Percentiles rank a stretch among this genome's conserved stretches.
These are phyloP conservation scores for Hystrix cristata DNA, from an alignment of 2,113 vertebrate genomes.

Conservation along the genomic window DNA sequence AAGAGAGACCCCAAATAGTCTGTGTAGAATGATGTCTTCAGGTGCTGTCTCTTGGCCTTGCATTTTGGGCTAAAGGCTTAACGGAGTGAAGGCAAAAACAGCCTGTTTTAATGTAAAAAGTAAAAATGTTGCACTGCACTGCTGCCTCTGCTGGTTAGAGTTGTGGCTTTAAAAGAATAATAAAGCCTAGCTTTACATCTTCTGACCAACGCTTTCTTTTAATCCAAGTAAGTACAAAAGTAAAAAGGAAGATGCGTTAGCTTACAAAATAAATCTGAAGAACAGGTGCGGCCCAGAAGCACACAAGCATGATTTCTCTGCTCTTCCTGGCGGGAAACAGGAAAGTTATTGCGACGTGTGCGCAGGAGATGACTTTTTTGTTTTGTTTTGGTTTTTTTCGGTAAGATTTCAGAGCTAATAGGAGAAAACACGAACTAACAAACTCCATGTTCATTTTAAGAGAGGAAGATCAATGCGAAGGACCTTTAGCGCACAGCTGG, in stretches of 20 bases:
- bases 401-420: conserved; percentile 1
- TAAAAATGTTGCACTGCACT: background rate
- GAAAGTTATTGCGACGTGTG: background rate
- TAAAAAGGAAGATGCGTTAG: background rate
- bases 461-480: conserved; percentile 58
- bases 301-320: background rate
- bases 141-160: background rate
- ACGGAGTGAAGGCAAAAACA: conserved; percentile 18
- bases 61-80: background rate
- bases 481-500: background rate
- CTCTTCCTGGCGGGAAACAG: background rate
- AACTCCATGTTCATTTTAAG: background rate
- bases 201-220: background rate
- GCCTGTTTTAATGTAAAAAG: background rate
- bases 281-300: background rate
- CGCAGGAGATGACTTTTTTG: background rate
- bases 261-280: conserved; percentile 53
- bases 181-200: background rate
- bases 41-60: conserved; percentile 58
- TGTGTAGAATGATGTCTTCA: background rate
- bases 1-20: conserved; percentile 47
- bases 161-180: background rate
- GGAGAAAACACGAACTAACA: background rate
- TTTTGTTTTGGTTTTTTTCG: background rate
- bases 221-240: background rate